Conservation (phyloP, 1,140 invertebrate genomes). For the Tyrophagus putrescentiae region DNA sequence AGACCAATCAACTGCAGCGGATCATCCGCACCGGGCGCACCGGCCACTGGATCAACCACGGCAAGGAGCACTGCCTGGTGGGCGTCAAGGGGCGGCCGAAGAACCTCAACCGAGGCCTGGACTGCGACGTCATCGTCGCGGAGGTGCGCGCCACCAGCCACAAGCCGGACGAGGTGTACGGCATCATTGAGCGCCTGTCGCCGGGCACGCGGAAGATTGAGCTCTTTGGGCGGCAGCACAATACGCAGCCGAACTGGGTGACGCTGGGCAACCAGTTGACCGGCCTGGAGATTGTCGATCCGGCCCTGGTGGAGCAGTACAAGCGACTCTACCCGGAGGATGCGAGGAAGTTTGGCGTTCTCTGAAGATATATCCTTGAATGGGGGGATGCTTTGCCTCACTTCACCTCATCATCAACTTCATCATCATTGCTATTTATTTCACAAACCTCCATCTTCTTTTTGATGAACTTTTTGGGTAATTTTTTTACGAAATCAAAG, state of each 20-base stretch:
- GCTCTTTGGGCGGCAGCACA: slow-evolving; percentile 89
- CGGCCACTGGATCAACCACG: slow-evolving; percentile 96
- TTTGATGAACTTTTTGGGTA: too few relatives aligned
- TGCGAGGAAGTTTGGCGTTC: too few relatives aligned
- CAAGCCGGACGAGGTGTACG: slow-evolving; percentile 97
- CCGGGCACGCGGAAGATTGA: slow-evolving; percentile 89
- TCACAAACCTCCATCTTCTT: too few relatives aligned
- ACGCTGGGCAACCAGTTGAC: slow-evolving; percentile 88
- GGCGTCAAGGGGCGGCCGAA: slow-evolving; percentile 89
- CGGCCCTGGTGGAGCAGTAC: slow-evolving; percentile 72
- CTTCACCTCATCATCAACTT: too few relatives aligned
- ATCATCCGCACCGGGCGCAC: slow-evolving; percentile 91
- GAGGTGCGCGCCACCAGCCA: slow-evolving; percentile 93
- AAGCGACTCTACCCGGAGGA: slow-evolving; percentile 33
- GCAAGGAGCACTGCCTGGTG: slow-evolving; percentile 93
- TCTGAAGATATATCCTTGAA: too few relatives aligned
- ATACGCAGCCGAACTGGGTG: slow-evolving; percentile 97
- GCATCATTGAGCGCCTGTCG: slow-evolving; percentile 45
- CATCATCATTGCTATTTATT: too few relatives aligned
- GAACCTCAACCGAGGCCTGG: slow-evolving; percentile 69
- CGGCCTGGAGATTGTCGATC: slow-evolving; percentile 82
- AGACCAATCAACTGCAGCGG: slow-evolving; percentile 91
- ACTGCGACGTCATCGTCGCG: slow-evolving; percentile 94
- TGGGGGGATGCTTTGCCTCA: too few relatives aligned
- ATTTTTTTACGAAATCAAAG: too few relatives aligned